Base-by-base conservation (phyloP, 1,140 invertebrate species). In the Akabosia matsudoensis region DNA sequence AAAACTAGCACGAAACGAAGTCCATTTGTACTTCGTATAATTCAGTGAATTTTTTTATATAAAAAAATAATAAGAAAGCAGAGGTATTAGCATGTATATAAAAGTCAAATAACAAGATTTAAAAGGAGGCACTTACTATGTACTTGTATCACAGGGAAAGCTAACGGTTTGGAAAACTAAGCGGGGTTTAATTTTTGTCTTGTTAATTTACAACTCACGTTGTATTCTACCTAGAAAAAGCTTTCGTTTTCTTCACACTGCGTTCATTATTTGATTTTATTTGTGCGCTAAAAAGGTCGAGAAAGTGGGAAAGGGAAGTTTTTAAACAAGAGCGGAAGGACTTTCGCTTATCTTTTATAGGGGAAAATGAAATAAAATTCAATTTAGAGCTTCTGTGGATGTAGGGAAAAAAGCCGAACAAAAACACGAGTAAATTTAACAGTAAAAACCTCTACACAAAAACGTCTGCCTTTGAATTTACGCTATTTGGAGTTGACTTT, bases 191-290 rank as follows among this genome's bases (percentile, higher is more conserved):
- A 45, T 45, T 10, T 45, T 45, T 24, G 3, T 56, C 10, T 56
- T 30, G 22, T 67, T 22, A 67, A 67, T 67, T 67, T 31, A 2
- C 61, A 67, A 22, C 24, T 67, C 61, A 67, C 61, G 61, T 67
- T 67, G 31, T 30, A 31, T 31, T 31, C 61, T 45, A 7, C 37
- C 37, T 7, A n/a, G n/a, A n/a, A n/a, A n/a, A n/a, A 10, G 37
- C 18, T 31, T 31, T 67, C 30, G 28, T 67, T 31, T 28, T 7
- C 61, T 67, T 67, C 61, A 67, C 30, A 67, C n/a, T n/a, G n/a
- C 61, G 61, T 67, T 67, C 61, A 30, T 30, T 30, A 67, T 67
- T 67, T 67, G 61, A 67, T 67, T 67, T 67, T 13, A 14, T 61
- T 61, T 16, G 54, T 61, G 61, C 10, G 54, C 10, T 13, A 56